phyloP scores from a whole-genome alignment of 2,797 vertebrate species.

The Gallinago stenura region DNA sequence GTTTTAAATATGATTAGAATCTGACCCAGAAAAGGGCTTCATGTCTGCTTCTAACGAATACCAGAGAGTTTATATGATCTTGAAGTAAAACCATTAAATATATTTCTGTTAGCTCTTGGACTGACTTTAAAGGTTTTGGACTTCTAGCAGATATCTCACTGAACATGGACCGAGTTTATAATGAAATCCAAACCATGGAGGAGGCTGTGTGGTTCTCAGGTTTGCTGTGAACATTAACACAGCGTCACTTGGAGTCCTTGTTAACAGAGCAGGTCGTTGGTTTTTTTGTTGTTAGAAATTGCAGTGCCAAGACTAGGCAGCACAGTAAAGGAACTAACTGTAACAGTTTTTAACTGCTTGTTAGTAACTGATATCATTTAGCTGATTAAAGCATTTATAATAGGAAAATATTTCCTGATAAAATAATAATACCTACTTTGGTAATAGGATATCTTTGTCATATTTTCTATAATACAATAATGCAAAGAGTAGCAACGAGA shows the following conservation, averaged over 20 bases:
- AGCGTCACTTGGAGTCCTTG: not conserved
- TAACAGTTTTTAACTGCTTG: not conserved
- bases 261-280: not conserved
- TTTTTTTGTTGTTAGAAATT: not conserved
- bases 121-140: slow-evolving; percentile 4
- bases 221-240: not conserved
- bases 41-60: not conserved
- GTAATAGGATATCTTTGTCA: not conserved
- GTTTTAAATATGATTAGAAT: not conserved
- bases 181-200: not conserved
- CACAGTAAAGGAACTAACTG: not conserved
- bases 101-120: not conserved
- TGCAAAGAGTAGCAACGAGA: not conserved
- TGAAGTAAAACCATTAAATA: not conserved
- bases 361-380: not conserved
- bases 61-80: not conserved
- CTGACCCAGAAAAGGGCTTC: not conserved
- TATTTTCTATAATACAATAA: not conserved
- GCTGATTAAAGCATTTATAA: not conserved
- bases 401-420: not conserved
- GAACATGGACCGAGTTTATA: not conserved
- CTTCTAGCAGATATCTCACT: not conserved
- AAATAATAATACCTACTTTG: not conserved
- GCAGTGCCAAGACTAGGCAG: not conserved
- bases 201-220: not conserved